Conservation (phyloP, 2,113 vertebrate species). For the Recurvirostra avosetta region DNA sequence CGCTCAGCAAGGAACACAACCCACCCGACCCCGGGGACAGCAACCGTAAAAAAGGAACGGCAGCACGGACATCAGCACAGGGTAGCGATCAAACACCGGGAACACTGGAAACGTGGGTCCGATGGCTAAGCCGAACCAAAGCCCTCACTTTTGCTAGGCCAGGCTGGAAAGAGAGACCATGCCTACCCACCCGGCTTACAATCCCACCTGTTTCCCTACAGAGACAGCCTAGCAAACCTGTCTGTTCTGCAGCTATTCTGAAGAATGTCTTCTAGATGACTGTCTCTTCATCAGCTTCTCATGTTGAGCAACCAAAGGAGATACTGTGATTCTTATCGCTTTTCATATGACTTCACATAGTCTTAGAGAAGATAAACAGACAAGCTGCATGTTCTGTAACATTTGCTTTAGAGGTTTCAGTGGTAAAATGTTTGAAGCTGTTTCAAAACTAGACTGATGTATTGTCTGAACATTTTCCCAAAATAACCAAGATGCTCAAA, state of each 20-base stretch:
- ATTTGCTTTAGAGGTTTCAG: slow-evolving; percentile 45
- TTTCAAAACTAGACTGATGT: slow-evolving; percentile 44
- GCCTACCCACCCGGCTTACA: background rate
- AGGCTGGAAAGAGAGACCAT: background rate
- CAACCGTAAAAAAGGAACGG: background rate
- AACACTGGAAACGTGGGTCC: rapidly evolving
- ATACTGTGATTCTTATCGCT: slow-evolving; percentile 33
- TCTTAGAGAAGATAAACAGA: slow-evolving; percentile 40
- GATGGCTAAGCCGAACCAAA: background rate
- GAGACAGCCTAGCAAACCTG: background rate
- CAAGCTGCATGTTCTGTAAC: slow-evolving; percentile 28
- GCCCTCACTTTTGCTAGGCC: background rate
- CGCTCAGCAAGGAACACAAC: background rate
- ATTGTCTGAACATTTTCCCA: slow-evolving; percentile 22
- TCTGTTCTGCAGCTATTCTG: slow-evolving; percentile 22
- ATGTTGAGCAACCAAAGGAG: slow-evolving; percentile 46
- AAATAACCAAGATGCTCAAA: slow-evolving; percentile 22
- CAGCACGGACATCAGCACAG: background rate
- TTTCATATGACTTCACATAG: slow-evolving; percentile 37
- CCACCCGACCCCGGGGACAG: background rate
- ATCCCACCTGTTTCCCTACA: background rate
- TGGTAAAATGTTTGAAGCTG: slow-evolving; percentile 31
- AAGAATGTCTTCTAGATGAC: slow-evolving; percentile 29
- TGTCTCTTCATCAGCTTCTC: slow-evolving; percentile 45
- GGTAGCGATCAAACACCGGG: background rate